Conservation (phyloP, 23 tunicate species). For the Botrylloides violaceus region DNA sequence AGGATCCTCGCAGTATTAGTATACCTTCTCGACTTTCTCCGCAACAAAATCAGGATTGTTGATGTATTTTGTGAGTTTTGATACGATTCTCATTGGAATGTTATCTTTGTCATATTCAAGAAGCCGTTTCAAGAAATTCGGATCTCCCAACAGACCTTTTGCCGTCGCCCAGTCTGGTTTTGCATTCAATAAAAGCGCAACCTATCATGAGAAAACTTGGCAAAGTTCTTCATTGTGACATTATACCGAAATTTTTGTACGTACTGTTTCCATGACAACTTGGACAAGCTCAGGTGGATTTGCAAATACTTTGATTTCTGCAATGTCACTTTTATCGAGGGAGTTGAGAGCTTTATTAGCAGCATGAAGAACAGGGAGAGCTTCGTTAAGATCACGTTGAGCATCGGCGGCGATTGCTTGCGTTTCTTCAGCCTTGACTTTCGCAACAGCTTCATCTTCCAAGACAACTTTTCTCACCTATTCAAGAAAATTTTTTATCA, state of each 20-base stretch:
- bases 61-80: conserved; percentile 83
- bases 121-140: conserved; percentile 71
- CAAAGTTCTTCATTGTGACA: neutral
- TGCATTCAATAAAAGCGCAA: conserved; percentile 60
- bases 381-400: conserved; percentile 88
- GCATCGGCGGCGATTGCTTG: conserved; percentile 98
- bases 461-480: conserved; percentile 89
- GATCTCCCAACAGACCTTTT: conserved; percentile 74
- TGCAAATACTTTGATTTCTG: conserved; percentile 89
- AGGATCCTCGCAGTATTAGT: too few species aligned
- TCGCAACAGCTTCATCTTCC: conserved; percentile 97
- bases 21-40: conserved; percentile 93
- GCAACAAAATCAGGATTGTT: conserved; percentile 86
- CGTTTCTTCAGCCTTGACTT: conserved; percentile 92
- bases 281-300: conserved; percentile 92
- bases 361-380: conserved; percentile 62
- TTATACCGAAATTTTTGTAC: neutral
- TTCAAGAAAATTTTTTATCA: too few species aligned
- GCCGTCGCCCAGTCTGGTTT: conserved; percentile 95
- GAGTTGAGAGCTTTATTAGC: conserved; percentile 95
- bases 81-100: conserved; percentile 50
- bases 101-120: conserved; percentile 96
- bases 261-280: conserved; percentile 94
- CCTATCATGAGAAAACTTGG: conserved; percentile 20
- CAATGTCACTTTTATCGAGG: conserved; percentile 85